Conservation (phyloP, 1,140 invertebrate genomes). For the Episyrphus balteatus region DNA sequence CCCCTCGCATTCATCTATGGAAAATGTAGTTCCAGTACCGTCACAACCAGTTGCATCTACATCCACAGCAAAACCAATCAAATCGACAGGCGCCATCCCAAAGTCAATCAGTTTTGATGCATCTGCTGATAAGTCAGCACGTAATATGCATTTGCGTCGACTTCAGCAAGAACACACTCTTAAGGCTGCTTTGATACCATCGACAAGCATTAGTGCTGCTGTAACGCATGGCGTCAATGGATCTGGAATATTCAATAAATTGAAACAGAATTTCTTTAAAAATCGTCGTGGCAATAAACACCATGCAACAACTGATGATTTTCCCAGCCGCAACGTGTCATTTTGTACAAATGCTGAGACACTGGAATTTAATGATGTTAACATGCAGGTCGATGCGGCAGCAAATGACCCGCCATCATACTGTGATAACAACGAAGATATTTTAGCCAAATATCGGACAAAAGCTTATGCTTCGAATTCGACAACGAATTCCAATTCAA, state of each 20-base stretch:
- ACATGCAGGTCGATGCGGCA: too few relatives aligned
- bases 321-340: conserved; percentile 17
- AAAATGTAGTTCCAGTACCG: neutral
- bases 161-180: conserved; percentile 18
- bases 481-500: conserved; percentile 38
- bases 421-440: conserved; percentile 63
- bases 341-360: conserved; percentile 19
- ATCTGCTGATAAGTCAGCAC: conserved; percentile 65
- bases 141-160: conserved; percentile 44
- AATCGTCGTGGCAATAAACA: conserved; percentile 47
- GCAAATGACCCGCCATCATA: neutral
- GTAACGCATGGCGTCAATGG: neutral
- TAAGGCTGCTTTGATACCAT: conserved; percentile 4
- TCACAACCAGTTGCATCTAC: neutral
- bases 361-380: too few relatives aligned
- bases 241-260: conserved; percentile 55
- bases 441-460: conserved; percentile 86
- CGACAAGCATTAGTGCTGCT: neutral
- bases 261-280: conserved; percentile 50
- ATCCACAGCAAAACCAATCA: conserved; percentile 38
- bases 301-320: conserved; percentile 3
- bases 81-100: conserved; percentile 72
- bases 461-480: conserved; percentile 56
- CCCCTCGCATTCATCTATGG: neutral
- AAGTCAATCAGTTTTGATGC: conserved; percentile 89